Conservation (phyloP, 2,888 invertebrate genomes). For the Dermolepida albohirtum region DNA sequence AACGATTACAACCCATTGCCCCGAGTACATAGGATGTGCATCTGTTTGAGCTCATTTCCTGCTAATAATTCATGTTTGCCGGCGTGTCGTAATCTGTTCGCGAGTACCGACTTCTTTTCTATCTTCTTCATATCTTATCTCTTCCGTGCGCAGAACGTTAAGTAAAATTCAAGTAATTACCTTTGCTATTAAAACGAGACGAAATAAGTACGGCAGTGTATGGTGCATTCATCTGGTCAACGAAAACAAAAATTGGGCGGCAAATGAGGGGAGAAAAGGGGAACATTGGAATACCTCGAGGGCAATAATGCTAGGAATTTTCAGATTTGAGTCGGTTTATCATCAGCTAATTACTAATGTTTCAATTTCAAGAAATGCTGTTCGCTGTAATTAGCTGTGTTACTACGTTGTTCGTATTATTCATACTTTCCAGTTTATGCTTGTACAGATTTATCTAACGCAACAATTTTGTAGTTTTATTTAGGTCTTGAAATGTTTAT, state of each 20-base stretch:
- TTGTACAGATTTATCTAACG: no score
- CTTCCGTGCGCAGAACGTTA: conserved; percentile 12
- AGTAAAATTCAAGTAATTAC: conserved; percentile 28
- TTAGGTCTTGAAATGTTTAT: no score
- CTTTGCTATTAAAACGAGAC: background rate
- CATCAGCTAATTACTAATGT: conserved; percentile 27
- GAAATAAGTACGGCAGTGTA: conserved; percentile 15
- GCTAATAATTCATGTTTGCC: conserved; percentile 41
- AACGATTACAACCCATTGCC: conserved; percentile 15
- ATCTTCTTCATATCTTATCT: conserved; percentile 28
- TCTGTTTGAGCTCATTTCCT: conserved; percentile 42
- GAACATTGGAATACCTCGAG: conserved; percentile 25
- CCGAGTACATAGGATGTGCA: conserved; percentile 41
- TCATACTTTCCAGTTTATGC: no score
- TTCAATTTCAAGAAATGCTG: conserved; percentile 11
- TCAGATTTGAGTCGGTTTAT: conserved; percentile 20
- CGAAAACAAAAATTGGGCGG: background rate
- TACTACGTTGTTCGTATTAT: background rate
- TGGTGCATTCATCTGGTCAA: background rate
- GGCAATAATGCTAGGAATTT: conserved; percentile 14
- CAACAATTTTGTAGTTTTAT: no score
- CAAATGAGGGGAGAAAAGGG: background rate
- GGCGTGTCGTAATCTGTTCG: conserved; percentile 21
- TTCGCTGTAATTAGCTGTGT: conserved; percentile 7
- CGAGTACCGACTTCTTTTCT: background rate